Evolutionary conservation across 2,888 invertebrate genomes (phyloP), one percentile per base, ranked within the genome.

Genomic region (Drosophila niveifrons): DNA sequence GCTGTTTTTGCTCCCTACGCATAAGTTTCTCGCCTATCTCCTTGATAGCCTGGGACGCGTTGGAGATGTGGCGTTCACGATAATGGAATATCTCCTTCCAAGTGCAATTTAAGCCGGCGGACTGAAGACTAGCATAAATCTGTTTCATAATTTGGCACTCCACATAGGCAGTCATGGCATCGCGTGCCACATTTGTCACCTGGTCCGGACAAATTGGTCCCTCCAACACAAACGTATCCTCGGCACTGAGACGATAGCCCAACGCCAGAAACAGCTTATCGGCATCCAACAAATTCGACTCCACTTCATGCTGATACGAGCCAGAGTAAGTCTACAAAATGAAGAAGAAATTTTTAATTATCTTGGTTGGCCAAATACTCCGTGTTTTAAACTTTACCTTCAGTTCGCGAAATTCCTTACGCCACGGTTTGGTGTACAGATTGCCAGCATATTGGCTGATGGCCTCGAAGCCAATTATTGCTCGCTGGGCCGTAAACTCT

Each of bases 361-460:
- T 11, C 34, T 18, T 23, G 36, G 11, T 11, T n/a, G 11, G 11
- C n/a, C n/a, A 36, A 36, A n/a, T 1, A 11, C n/a, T 36, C 4
- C n/a, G 4, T 6, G 6, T n/a, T n/a, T 4, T 2, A n/a, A n/a
- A 17, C 53, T 91, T 91, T 90, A 97, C 97, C 94, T 96, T 95
- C 71, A 98, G 94, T 70, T 95, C 94, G 81, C 95, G 94, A 91
- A 96, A 98, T 91, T 98, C 98, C 91, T 95, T 96, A 78, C 98
- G 93, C 98, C 98, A 98, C 3, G 97, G 97, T 90, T 97, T 97
- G 11, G 96, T 95, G 57, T 97, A 93, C 69, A 98, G 93, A 92
- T 98, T 97, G 63, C 95, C 96, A 2, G 97, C 97, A 91, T 98
- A 98, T 76, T 96, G 94, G 67, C 96, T 97, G 75, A 98, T 94